A percentile compares a stretch with the other conserved stretches of the same genome.
phyloP scores from a whole-genome alignment of 2,113 vertebrate species.

The Eptatretus burgeri region DNA sequence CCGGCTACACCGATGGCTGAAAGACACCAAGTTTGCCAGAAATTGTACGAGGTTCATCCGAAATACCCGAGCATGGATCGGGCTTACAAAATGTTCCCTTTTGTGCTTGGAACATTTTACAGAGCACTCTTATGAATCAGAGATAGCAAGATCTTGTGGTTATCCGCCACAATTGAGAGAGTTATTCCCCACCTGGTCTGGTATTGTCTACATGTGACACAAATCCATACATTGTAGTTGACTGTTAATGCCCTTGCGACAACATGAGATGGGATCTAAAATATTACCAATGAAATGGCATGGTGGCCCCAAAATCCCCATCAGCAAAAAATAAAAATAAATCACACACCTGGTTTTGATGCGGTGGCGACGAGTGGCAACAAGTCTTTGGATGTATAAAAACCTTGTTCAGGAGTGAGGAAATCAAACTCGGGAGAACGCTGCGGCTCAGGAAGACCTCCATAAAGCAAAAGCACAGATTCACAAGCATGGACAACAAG shows the following conservation, averaged over 20 bases:
- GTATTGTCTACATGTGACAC: constrained; percentile 1
- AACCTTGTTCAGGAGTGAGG: constrained; percentile 34
- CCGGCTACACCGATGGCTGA: no score
- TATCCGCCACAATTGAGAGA: no score
- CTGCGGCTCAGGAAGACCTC: constrained; percentile 63
- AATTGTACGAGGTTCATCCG: no score
- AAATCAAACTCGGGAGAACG: constrained; percentile 34
- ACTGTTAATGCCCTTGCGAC: not conserved
- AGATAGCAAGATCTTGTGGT: no score
- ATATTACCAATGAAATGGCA: not conserved
- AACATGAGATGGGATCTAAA: not conserved
- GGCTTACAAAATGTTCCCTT: no score
- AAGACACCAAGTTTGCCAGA: no score
- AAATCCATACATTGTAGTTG: not conserved
- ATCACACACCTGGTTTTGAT: constrained; percentile 39
- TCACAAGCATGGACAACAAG: no score
- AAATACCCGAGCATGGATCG: no score
- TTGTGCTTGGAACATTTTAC: no score
- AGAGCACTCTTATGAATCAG: no score
- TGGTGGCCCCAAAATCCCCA: not conserved
- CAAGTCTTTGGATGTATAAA: constrained; percentile 70
- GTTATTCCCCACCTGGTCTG: not conserved
- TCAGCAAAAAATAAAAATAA: not conserved
- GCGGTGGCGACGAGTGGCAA: constrained; percentile 44
- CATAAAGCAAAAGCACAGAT: not conserved